Base-by-base conservation (phyloP, 1,140 invertebrate species). In the Berghia stephanieae region DNA sequence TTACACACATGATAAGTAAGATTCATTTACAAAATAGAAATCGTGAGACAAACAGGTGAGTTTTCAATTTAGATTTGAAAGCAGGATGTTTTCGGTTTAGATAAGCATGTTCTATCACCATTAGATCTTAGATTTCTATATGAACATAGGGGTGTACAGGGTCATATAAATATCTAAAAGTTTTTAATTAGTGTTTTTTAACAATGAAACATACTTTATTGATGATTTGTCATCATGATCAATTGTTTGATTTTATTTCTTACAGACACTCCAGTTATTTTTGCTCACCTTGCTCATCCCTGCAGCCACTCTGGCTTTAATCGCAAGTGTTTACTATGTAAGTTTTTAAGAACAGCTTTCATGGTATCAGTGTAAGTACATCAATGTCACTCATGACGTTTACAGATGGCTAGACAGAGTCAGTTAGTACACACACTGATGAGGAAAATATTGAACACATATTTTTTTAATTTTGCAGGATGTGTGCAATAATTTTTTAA, bases 201-300 rank as follows among this genome's bases (percentile, higher is more conserved):
- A 27, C 6, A 10, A 38, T 24, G 34, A 68, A 68, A 36, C 46
- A 13, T 27, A 16, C 10, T 63, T 63, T 70, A 5, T 24, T 8
- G 18, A 70, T 44, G 0, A 43, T 70, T 27, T 16, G 38, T 70
- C 16, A 27, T 13, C 49, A 16, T 21, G 13, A 16, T 46, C 2
- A 36, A 36, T 34, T 46, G 16, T 44, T 78, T 73, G n/a, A 3
- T 52, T 13, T 43, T 49, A 73, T 70, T n/a, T 79, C 74, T 86
- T 85, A 73, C 79, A 87, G 87, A 87, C 86, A 31, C 78, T 82
- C 6, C 60, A 55, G 38, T 83, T 80, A 76, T 66, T 89, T 4
- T 43, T 80, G n/a, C 83, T 84, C 76, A 89, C 88, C 3, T 74
- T 89, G 21, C 71, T 88, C 49, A 60, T 86, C 24, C 87, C 88